Conservation (phyloP, 2,113 vertebrate genomes). For the Melierax canorus region DNA sequence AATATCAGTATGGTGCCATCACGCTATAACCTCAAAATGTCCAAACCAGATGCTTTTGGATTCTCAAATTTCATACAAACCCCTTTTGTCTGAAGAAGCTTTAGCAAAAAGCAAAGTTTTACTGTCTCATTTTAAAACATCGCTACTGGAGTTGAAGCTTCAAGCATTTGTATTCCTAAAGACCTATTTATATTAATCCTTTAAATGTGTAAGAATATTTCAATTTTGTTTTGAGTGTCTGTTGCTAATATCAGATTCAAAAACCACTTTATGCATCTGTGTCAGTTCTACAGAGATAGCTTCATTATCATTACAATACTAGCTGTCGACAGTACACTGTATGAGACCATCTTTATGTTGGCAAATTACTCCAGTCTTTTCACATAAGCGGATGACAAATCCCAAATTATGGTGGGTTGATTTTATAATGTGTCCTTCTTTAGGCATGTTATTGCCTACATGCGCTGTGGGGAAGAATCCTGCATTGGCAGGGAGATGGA, state of each 20-base stretch:
- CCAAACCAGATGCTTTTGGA: neutral
- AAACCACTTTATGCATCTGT: slow-evolving; percentile 52
- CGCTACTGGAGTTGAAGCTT: neutral
- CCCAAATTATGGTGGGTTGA: slow-evolving; percentile 51
- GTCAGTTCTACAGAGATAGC: slow-evolving; percentile 47
- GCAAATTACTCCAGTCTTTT: slow-evolving; percentile 67
- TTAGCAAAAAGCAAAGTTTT: neutral
- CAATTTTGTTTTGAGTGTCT: slow-evolving; percentile 59
- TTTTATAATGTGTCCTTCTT: slow-evolving; percentile 67
- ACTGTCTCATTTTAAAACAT: neutral
- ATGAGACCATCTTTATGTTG: slow-evolving; percentile 66
- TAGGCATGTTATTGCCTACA: neutral
- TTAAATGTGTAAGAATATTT: slow-evolving; percentile 43
- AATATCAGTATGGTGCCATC: neutral
- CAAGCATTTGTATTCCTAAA: slow-evolving; percentile 4
- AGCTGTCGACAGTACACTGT: slow-evolving; percentile 59
- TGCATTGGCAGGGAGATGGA: neutral
- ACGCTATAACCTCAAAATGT: neutral
- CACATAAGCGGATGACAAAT: slow-evolving; percentile 62
- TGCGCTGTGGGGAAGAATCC: slow-evolving; percentile 22
- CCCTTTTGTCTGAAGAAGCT: neutral
- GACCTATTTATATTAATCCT: slow-evolving; percentile 39
- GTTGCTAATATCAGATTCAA: slow-evolving; percentile 61
- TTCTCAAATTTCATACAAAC: neutral
- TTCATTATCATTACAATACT: slow-evolving; percentile 71